These are phyloP conservation scores for Chromis chromis DNA, from an alignment of 2,797 vertebrate genomes.

Conservation along the genomic window DNA sequence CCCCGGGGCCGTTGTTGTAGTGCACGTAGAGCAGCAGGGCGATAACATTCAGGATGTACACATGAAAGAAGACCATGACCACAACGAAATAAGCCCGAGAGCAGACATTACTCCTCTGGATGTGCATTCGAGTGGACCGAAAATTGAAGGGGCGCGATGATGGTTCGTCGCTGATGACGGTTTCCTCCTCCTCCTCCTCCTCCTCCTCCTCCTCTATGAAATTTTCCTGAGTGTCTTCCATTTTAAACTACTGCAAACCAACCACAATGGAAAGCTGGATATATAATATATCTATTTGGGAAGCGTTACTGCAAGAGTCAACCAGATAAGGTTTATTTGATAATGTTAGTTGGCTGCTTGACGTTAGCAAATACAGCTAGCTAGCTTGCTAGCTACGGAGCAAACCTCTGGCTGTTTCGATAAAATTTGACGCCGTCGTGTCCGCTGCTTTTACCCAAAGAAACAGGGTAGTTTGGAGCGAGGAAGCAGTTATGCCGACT, in stretches of 20 bases:
- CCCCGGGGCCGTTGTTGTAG: conserved; percentile 88
- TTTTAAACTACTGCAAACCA: conserved; percentile 26
- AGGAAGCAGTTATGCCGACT: background rate
- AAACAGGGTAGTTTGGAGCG: background rate
- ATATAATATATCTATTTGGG: background rate
- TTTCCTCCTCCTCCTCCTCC: conserved; percentile 66
- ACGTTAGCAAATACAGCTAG: conserved; percentile 30
- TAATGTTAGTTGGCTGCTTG: background rate
- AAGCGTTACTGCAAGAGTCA: background rate
- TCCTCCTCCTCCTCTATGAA: conserved; percentile 63
- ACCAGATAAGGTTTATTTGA: background rate
- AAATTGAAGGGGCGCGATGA: conserved; percentile 45
- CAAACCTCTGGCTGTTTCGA: conserved; percentile 20
- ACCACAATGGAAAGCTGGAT: background rate
- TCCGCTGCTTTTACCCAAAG: conserved; percentile 7
- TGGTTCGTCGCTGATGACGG: conserved; percentile 22
- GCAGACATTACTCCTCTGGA: conserved; percentile 89
- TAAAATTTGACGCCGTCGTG: background rate
- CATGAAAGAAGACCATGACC: conserved; percentile 95
- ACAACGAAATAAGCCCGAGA: conserved; percentile 95
- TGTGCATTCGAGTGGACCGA: conserved; percentile 74
- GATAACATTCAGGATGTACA: conserved; percentile 94
- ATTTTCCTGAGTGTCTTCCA: conserved; percentile 66
- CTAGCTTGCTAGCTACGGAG: conserved; percentile 35
- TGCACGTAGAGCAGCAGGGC: conserved; percentile 94